These are phyloP conservation scores for Rutilus rutilus DNA, from an alignment of 2,113 vertebrate genomes.

Conservation along the genomic window DNA sequence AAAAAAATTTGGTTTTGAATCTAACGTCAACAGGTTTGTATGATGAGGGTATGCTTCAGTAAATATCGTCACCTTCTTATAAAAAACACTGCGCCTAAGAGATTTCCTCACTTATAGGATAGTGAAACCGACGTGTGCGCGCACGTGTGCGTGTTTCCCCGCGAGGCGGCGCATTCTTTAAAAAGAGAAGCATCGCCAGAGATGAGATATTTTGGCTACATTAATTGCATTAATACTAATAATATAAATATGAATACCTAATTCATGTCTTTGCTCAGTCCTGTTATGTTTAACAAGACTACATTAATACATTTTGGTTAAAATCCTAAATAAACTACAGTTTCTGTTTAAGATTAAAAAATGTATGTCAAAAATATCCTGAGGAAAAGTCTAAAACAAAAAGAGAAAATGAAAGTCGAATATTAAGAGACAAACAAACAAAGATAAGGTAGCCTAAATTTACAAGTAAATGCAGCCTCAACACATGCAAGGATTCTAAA, in stretches of 20 bases:
- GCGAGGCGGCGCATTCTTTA: conserved; percentile 49
- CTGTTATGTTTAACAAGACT: not conserved
- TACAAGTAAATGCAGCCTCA: too few relatives aligned
- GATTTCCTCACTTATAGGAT: not conserved
- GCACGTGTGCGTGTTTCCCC: conserved; percentile 23
- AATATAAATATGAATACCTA: not conserved
- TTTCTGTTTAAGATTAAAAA: not conserved
- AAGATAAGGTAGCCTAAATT: not conserved
- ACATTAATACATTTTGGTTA: too few relatives aligned
- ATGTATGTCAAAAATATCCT: not conserved
- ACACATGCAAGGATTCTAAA: too few relatives aligned
- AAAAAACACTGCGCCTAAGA: not conserved
- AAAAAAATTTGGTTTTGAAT: not conserved
- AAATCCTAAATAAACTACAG: not conserved
- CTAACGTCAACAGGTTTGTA: not conserved
- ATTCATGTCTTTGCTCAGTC: not conserved
- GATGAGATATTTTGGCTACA: not conserved
- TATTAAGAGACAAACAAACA: not conserved
- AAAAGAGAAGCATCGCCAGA: not conserved
- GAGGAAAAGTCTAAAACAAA: not conserved
- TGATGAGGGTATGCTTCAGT: not conserved
- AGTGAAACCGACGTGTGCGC: not conserved
- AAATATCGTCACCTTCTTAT: not conserved
- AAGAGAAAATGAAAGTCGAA: not conserved
- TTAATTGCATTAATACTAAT: conserved; percentile 25